These are phyloP conservation scores for Trichogramma dendrolimi DNA, from an alignment of 2,888 invertebrate species.

Conservation along the genomic window DNA sequence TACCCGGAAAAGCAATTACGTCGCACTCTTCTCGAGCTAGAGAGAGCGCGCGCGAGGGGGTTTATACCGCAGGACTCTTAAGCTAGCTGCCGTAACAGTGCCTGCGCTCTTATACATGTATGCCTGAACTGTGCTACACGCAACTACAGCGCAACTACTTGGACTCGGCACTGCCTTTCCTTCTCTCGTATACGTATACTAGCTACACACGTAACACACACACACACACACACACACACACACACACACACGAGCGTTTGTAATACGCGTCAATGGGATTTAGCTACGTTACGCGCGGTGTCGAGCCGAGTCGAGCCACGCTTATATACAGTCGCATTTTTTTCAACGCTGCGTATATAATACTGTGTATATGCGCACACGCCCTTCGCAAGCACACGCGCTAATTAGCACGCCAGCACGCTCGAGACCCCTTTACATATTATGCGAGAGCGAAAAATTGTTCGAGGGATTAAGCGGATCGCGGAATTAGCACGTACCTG, in stretches of 20 bases:
- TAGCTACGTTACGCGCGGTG: too few relatives aligned
- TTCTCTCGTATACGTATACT: neutral
- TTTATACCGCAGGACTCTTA: neutral
- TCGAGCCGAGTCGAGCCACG: too few relatives aligned
- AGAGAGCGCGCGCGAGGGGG: too few relatives aligned
- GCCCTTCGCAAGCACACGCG: neutral
- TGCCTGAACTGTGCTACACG: neutral
- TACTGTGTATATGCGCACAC: too few relatives aligned
- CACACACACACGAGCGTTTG: neutral
- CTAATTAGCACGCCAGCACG: neutral
- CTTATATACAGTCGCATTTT: too few relatives aligned
- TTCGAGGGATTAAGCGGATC: constrained; percentile 6
- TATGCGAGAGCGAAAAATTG: constrained; percentile 6
- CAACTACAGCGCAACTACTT: neutral
- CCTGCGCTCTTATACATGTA: neutral
- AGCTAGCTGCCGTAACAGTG: neutral
- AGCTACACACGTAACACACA: too few relatives aligned
- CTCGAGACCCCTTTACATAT: neutral
- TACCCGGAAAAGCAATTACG: constrained; percentile 47
- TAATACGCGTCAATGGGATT: too few relatives aligned
- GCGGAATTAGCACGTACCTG: constrained; percentile 1
- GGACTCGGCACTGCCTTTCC: neutral
- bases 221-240: neutral
- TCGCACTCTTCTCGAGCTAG: constrained; percentile 8
- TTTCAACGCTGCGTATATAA: too few relatives aligned